Conservation (phyloP, 1,140 invertebrate species). For the Nephila pilipes region DNA sequence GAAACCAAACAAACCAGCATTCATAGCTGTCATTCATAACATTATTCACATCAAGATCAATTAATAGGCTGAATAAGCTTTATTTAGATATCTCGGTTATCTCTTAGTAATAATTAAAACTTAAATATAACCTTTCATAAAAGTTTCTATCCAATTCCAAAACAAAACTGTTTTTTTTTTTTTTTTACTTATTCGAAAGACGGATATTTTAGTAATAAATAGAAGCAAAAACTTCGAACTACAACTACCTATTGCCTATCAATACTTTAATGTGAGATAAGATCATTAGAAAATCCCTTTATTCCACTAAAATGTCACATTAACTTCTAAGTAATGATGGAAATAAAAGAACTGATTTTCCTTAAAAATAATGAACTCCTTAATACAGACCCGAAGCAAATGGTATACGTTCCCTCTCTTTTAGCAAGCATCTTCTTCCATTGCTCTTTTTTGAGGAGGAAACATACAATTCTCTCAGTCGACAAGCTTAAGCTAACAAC, state of each 20-base stretch:
- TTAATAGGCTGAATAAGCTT: too few species aligned
- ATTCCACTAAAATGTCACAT: neutral
- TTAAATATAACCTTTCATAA: too few species aligned
- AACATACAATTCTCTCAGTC: slow-evolving; percentile 41
- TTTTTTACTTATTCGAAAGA: too few species aligned
- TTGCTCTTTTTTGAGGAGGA: neutral
- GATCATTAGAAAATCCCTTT: neutral
- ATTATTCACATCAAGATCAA: too few species aligned
- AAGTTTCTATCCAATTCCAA: too few species aligned
- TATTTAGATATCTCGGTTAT: too few species aligned
- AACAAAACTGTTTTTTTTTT: too few species aligned
- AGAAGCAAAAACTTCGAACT: too few species aligned
- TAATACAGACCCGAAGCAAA: neutral
- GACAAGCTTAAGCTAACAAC: slow-evolving; percentile 46
- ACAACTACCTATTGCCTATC: neutral
- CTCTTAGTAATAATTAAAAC: too few species aligned
- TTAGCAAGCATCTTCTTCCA: neutral
- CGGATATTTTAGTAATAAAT: too few species aligned
- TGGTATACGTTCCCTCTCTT: neutral
- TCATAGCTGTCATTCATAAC: too few species aligned
- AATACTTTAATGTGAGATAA: neutral
- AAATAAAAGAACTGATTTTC: neutral
- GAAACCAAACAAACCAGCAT: too few species aligned
- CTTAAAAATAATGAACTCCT: neutral
- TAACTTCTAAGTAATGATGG: neutral